Base-by-base conservation (phyloP, 2,113 vertebrate species). In the Pollimyrus isidori region DNA sequence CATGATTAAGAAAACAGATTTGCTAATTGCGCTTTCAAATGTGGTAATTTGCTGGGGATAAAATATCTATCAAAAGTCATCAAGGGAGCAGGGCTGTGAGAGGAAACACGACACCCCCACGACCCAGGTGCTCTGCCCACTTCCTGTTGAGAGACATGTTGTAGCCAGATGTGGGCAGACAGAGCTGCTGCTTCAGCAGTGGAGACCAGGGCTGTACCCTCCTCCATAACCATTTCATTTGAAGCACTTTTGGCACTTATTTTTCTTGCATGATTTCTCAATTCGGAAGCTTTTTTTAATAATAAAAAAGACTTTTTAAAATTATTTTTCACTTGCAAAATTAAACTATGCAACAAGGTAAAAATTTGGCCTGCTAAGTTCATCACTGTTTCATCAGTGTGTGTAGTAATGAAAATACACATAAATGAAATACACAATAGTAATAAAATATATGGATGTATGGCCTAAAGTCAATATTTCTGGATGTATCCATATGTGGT, bases 61-160 rank as follows among this genome's bases (percentile, higher is more conserved):
- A 98, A 97, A 97, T 97, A 99, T 97, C 97, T 96, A 97, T 98
- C 97, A 98, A 96, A 96, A 96, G 95, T 92, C 96, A 96, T 96
- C 96, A 95, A 94, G 96, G 96, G 96, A 95, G 92, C 93, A 94
- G 94, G 95, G 95, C 94, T 96, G 94, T 95, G 96, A 97, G 96
- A 97, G 96, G 96, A 96, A 97, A 97, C 97, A 96, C 95, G 95
- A 94, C 90, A 93, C 96, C 97, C 96, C 95, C 92, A 86, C 96
- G 96, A 97, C 96, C 97, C 93, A 95, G 94, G 93, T 93, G 95
- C 95, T 95, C 96, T 94, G 94, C 95, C 95, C 94, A 96, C 95
- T 97, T 97, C 96, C 97, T 97, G 96, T 95, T 90, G 87, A 95
- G 95, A 93, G 96, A 97, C 97, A 98, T 97, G 97, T 97, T 98